phyloP scores from a whole-genome alignment of 1,140 invertebrate genomes.

The Atta colombica region DNA sequence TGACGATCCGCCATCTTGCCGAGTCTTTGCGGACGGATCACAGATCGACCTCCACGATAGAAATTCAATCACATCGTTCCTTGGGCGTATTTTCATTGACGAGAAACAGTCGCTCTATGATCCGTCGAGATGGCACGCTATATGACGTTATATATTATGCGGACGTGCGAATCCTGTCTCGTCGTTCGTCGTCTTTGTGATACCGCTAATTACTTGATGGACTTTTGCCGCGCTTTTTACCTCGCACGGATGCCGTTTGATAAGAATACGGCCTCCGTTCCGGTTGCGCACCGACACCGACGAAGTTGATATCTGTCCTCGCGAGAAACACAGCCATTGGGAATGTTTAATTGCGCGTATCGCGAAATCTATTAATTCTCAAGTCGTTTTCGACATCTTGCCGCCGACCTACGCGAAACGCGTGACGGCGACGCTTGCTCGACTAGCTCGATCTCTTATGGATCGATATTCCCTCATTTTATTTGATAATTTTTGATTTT shows the following conservation, averaged over 20 bases:
- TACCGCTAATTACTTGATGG: slow-evolving; percentile 38
- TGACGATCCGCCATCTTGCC: slow-evolving; percentile 75
- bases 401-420: slow-evolving; percentile 33
- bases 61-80: not conserved
- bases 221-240: slow-evolving; percentile 76
- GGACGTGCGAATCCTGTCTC: not conserved
- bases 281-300: not conserved
- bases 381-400: slow-evolving; percentile 69
- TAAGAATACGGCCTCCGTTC: not conserved
- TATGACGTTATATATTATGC: not conserved
- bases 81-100: slow-evolving; percentile 1
- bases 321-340: no score
- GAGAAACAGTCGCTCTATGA: not conserved
- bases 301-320: not conserved
- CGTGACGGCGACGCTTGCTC: not conserved
- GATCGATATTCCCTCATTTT: not conserved
- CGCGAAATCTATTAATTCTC: slow-evolving; percentile 8
- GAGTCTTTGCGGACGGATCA: slow-evolving; percentile 25
- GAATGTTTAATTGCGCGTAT: not conserved
- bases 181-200: slow-evolving; percentile 36
- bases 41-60: slow-evolving; percentile 49
- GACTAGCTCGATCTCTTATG: not conserved
- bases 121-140: not conserved
- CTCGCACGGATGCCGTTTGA: not conserved
- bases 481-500: not conserved